phyloP scores from a whole-genome alignment of 2,113 vertebrate species.

The Ahaetulla prasina region DNA sequence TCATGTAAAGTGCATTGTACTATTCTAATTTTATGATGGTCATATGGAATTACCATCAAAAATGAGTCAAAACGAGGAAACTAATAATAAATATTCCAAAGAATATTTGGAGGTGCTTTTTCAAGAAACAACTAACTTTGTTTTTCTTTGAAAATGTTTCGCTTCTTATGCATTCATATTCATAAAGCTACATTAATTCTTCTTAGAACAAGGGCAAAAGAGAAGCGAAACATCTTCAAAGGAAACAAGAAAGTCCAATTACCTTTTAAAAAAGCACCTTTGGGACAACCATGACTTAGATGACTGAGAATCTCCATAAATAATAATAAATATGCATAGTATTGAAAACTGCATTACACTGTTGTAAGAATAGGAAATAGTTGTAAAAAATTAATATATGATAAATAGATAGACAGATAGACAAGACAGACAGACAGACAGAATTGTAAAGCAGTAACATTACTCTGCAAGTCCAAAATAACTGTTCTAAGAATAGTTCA shows the following conservation, averaged over 20 bases:
- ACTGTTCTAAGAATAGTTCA: constrained; percentile 12
- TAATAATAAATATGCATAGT: background rate
- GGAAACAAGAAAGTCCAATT: too few species aligned
- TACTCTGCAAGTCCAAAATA: constrained; percentile 15
- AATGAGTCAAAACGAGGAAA: background rate
- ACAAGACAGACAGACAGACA: background rate
- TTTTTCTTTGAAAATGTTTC: too few species aligned
- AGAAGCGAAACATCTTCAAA: too few species aligned
- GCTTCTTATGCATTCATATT: too few species aligned
- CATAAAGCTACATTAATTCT: too few species aligned
- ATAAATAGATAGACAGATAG: background rate
- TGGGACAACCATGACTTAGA: too few species aligned
- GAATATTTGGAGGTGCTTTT: too few species aligned
- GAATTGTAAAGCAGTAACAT: background rate
- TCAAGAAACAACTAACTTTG: too few species aligned
- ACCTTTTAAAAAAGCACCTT: too few species aligned
- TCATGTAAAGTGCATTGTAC: background rate
- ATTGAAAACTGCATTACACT: background rate
- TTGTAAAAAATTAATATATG: background rate
- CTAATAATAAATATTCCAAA: background rate
- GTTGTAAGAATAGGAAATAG: background rate
- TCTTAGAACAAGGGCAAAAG: too few species aligned
- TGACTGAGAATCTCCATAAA: too few species aligned
- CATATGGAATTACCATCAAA: background rate
- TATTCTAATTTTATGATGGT: background rate